Evolutionary conservation across 2,113 vertebrate genomes (phyloP), one percentile per base, ranked within the genome.

Genomic region (Neofelis nebulosa): DNA sequence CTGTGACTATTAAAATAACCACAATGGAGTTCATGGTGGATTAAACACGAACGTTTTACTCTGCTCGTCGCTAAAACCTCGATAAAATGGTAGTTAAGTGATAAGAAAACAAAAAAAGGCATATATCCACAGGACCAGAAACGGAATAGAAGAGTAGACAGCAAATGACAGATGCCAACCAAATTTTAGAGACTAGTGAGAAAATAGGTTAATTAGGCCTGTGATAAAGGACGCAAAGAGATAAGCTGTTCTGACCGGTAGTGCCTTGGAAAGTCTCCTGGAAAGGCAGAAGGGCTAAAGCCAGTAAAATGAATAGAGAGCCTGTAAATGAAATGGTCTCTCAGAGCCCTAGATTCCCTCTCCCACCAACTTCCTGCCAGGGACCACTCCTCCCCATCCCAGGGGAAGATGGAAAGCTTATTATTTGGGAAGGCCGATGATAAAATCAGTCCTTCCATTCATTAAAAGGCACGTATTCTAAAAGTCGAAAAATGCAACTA

Each of bases 1-100:
- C 69, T 12, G 27, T 68, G 76, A 57, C 68, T 90, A 87, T 78
- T 94, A 95, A 97, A 95, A 88, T 85, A 80, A 83, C 63, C 94
- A 57, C 63, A 79, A 61, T 73, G 73, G 27, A 82, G 29, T 89
- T 97, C 87, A 78, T n/a, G 80, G 92, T 81, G 48, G 57, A 95
- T 96, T 97, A 65, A 83, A 81, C 84, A 76, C 36, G 92, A 61
- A 92, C 0, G 1, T 33, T 92, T 82, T 48, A 66, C 86, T 83
- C 73, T 84, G 82, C 36, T 94, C 48, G 8, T 74, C 89, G 23
- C 57, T 79, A 68, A 95, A 97, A 85, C 63, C 48, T 48, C 83
- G 78, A 79, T 50, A 89, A 79, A 91, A 79, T 89, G 52, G 89
- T 3, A 94, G 48, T 89, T 78, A 89, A 93, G 36, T 41, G 66